Evolutionary conservation across 2,797 vertebrate species (phyloP), one percentile per base, ranked within the genome.

Genomic region (Euthynnus affinis): DNA sequence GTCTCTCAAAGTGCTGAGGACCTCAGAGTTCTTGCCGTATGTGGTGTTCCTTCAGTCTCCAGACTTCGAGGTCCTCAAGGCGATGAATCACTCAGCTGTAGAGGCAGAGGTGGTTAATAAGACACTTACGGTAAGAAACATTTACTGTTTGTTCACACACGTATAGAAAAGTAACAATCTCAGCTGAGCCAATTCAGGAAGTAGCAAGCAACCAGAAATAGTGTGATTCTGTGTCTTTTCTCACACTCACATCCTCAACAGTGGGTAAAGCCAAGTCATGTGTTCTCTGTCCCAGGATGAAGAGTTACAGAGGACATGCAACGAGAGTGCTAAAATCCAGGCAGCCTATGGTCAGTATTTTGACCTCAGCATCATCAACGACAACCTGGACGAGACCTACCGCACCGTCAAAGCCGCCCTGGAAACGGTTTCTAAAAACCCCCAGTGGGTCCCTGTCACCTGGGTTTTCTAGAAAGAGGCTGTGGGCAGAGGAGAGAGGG

Each of bases 1-100:
- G 98, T 97, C 98, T 0, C 97, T 99, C 67, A 99, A 99, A 92
- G 96, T 98, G 78, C 93, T 99, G 81, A 91, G 98, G 59, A 99
- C 98, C 0, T 97, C 98, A 0, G 98, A 98, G 89, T 99, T 99
- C 70, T 92, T 99, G 82, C 98, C 98, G 1, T 99, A 96, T 0
- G 96, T 99, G 85, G 97, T 99, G 3, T 99, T 99, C 92, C 98
- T 99, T 2, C 97, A 98, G 79, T 96, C 97, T 2, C 98, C 98
- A 0, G 93, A 96, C 17, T 96, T 96, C 0, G 97, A 99, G 78
- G 97, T 95, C 18, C 95, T 99, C 25, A 95, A 97, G 42, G 96
- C 97, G 18, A 97, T 98, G 95, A 98, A 99, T 87, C 92, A 94
- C 7, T 96, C 97, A 0, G 97, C 97, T 0, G 93, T 97, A 51